These are phyloP conservation scores for Apamea monoglypha DNA, from an alignment of 2,888 invertebrate species.

Conservation along the genomic window DNA sequence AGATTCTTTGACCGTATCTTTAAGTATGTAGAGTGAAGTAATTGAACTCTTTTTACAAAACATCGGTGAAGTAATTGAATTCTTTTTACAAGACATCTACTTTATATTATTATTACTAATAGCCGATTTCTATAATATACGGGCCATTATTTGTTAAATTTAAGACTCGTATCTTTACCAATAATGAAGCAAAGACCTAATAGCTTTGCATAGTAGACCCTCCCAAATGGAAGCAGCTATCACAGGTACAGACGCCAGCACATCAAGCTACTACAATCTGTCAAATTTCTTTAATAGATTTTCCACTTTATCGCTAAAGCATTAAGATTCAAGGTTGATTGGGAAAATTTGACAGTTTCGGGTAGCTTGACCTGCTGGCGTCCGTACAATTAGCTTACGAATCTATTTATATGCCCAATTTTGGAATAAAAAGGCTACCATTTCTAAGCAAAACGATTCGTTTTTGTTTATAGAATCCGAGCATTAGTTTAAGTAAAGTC, in stretches of 20 bases:
- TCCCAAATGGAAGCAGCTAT: not conserved
- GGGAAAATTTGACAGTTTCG: too few species aligned
- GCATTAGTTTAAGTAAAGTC: not conserved
- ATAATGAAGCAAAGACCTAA: not conserved
- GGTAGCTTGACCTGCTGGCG: too few species aligned
- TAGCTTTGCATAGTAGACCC: not conserved
- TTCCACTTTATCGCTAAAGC: too few species aligned
- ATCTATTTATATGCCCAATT: not conserved
- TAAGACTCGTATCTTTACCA: not conserved
- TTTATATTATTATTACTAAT: too few species aligned
- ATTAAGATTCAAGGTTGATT: too few species aligned
- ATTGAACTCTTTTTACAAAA: not conserved
- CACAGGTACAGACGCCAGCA: too few species aligned
- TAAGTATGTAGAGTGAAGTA: not conserved
- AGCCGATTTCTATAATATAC: not conserved
- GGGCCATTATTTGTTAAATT: too few species aligned
- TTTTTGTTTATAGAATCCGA: not conserved
- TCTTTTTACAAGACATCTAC: not conserved
- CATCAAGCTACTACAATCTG: too few species aligned
- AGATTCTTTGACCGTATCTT: conserved; percentile 5
- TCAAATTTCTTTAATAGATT: too few species aligned
- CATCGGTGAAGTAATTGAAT: not conserved
- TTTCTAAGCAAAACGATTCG: not conserved
- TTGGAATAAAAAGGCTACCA: not conserved
- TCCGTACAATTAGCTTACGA: not conserved